Conservation (phyloP, 2,797 vertebrate genomes). For the Geotrypetes seraphini region DNA sequence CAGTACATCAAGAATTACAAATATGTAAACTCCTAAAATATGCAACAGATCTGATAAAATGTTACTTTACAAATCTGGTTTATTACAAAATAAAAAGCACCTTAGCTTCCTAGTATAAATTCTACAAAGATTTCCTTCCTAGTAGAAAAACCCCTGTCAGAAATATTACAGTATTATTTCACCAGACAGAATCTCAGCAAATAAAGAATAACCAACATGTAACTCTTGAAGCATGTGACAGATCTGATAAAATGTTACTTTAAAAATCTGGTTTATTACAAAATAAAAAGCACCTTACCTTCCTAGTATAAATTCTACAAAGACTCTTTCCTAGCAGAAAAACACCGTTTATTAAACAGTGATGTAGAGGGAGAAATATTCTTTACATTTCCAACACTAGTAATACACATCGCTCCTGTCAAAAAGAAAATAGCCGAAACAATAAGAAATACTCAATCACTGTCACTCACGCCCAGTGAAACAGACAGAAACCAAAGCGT, state of each 20-base stretch:
- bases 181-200: no score
- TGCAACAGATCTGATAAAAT: no score
- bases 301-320: constrained; percentile 33
- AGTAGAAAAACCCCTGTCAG: constrained; percentile 43
- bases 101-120: constrained; percentile 29
- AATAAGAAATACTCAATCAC: constrained; percentile 68
- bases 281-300: constrained; percentile 18
- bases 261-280: no score
- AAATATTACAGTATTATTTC: no score
- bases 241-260: no score
- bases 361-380: constrained; percentile 65
- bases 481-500: constrained; percentile 62
- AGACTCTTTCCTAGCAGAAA: constrained; percentile 41
- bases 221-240: no score
- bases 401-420: constrained; percentile 73
- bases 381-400: constrained; percentile 68
- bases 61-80: no score
- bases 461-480: constrained; percentile 70
- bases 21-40: no score
- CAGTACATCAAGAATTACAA: no score
- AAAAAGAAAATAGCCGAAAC: constrained; percentile 74
- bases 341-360: constrained; percentile 51
- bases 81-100: constrained; percentile 12
- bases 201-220: no score
- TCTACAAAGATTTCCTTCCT: constrained; percentile 36